These are phyloP conservation scores for Luperina testacea DNA, from an alignment of 2,888 invertebrate genomes.

Conservation along the genomic window DNA sequence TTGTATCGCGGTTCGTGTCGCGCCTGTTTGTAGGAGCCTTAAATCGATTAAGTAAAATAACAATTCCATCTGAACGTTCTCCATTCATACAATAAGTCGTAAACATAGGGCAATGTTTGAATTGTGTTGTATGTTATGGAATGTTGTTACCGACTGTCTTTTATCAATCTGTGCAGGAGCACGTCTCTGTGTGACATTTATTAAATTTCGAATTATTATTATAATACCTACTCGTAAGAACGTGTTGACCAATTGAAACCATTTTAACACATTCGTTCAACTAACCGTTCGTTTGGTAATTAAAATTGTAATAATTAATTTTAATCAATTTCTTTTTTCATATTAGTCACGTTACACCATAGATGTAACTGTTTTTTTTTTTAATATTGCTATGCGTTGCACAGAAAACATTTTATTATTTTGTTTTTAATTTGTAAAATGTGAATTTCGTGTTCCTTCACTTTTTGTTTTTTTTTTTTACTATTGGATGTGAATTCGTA, in stretches of 20 bases:
- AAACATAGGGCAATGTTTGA: neutral
- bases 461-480: neutral
- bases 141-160: slow-evolving; percentile 24
- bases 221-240: neutral
- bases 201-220: slow-evolving; percentile 15
- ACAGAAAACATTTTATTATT: neutral
- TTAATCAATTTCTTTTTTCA: neutral
- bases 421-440: neutral
- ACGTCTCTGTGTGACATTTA: slow-evolving; percentile 24
- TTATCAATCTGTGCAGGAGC: slow-evolving; percentile 2
- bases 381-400: neutral
- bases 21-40: too few relatives aligned
- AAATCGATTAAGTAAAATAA: too few relatives aligned
- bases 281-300: neutral
- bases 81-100: neutral
- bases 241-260: neutral
- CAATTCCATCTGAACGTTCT: neutral
- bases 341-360: neutral
- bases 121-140: neutral
- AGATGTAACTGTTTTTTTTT: neutral
- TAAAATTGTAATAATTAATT: neutral
- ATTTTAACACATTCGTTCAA: slow-evolving; percentile 15
- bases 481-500: neutral
- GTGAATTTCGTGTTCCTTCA: too few relatives aligned
- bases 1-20: too few relatives aligned